Evolutionary conservation across 2,888 invertebrate genomes (phyloP).

Genomic region (Apantesis nais): DNA sequence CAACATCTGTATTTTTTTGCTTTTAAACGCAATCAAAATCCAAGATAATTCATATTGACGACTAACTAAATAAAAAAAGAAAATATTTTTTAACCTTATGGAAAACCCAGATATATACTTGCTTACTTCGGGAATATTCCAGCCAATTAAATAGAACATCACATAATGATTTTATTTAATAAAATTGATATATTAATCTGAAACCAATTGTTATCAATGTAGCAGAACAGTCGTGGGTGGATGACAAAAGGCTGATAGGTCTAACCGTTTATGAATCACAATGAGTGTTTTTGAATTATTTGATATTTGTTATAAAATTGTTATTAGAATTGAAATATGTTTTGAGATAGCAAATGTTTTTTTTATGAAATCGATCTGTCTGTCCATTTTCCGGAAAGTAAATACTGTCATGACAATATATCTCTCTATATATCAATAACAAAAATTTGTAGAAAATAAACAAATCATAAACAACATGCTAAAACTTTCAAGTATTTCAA

Average conservation of each 20-base stretch:
- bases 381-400: background rate
- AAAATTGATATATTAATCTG: constrained; percentile 16
- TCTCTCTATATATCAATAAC: too few species aligned
- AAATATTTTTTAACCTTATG: background rate
- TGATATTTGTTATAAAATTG: background rate
- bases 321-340: background rate
- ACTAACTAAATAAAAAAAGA: background rate
- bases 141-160: background rate
- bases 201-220: constrained; percentile 18
- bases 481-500: too few species aligned
- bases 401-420: background rate
- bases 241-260: constrained; percentile 11
- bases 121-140: background rate
- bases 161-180: background rate
- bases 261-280: constrained; percentile 6
- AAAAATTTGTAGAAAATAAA: too few species aligned
- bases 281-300: background rate
- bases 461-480: too few species aligned
- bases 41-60: background rate
- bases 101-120: background rate
- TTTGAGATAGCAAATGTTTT: background rate
- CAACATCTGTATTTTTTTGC: background rate
- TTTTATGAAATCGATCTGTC: background rate
- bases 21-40: background rate
- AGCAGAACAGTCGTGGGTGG: constrained; percentile 15